Evolutionary conservation across 2,888 invertebrate species (phyloP), one percentile per base, ranked within the genome.

Genomic region (Drosophila helvetica): DNA sequence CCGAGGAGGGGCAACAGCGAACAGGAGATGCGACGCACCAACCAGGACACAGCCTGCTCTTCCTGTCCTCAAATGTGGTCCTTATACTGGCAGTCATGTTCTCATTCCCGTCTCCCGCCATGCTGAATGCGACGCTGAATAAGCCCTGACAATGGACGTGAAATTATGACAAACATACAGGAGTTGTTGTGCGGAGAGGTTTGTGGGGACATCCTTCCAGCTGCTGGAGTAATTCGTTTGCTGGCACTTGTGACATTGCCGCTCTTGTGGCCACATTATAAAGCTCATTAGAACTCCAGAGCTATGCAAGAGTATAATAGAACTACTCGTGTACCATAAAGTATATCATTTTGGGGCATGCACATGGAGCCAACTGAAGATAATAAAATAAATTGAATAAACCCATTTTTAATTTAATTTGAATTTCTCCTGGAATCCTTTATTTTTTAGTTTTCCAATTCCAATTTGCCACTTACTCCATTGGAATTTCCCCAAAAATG

Each of bases 231-330:
- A 69, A 70, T 62, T 62, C 70, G 47, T 47, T 52, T 76, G 82
- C 77, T 74, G 84, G 79, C 82, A 83, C 82, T 83, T 83, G 83
- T 79, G 81, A 83, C 83, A 81, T 79, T 84, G 80, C 70, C 79
- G 83, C 70, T 76, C 79, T 86, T 80, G 69, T 79, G 79, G 65
- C 78, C 65, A 59, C 73, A 67, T 62, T 71, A 70, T 62, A 74
- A 62, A 80, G 86, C 86, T 86, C 86, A 86, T 80, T 86, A 83
- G 73, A 83, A 57, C 19, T 19, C 30, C 10, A 33, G 15, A 12
- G 38, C 15, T 6, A 38, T 6, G 38, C 38, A 15, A 3, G 15
- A 15, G 15, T 6, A 15, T 15, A 15, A 7, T 6, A 7, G 6
- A 38, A 15, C 30, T 10, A 30, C 30, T 10, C 3, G 30, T 10